phyloP scores from a whole-genome alignment of 2,888 invertebrate genomes.

The Acleris laterana region DNA sequence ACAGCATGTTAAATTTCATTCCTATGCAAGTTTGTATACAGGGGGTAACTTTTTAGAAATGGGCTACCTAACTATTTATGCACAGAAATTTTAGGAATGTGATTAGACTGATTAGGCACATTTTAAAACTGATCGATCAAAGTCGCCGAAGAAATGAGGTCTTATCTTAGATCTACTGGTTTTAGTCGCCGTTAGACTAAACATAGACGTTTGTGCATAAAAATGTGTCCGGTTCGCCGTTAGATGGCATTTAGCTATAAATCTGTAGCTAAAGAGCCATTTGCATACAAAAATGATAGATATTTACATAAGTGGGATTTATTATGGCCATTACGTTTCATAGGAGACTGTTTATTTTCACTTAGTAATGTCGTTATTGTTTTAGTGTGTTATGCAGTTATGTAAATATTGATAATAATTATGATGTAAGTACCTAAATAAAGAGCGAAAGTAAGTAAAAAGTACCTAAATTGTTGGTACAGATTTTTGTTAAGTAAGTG shows the following conservation, averaged over 20 bases:
- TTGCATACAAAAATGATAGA: slow-evolving; percentile 12
- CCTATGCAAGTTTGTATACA: no score
- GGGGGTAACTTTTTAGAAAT: no score
- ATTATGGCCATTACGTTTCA: slow-evolving; percentile 5
- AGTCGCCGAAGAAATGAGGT: neutral
- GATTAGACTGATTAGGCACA: no score
- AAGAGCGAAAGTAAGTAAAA: no score
- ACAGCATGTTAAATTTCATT: no score
- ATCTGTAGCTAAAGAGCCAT: slow-evolving; percentile 9
- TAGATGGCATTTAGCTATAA: slow-evolving; percentile 11
- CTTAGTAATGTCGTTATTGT: slow-evolving; percentile 1
- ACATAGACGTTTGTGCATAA: slow-evolving; percentile 9
- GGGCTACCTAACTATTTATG: no score
- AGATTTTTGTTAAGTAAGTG: no score
- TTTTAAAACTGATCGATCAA: no score
- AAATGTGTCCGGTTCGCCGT: slow-evolving; percentile 18
- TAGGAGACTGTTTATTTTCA: neutral
- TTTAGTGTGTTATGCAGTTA: neutral
- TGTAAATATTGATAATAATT: no score
- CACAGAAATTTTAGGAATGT: no score
- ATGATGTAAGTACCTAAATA: no score
- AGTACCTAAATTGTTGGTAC: no score
- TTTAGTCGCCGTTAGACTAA: slow-evolving; percentile 4
- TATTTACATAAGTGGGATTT: slow-evolving; percentile 18
- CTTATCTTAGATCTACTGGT: slow-evolving; percentile 1